A percentile compares a stretch with the other conserved stretches of the same genome.
phyloP scores from a whole-genome alignment of 2,888 invertebrate species.

The Torymus tubicola region DNA sequence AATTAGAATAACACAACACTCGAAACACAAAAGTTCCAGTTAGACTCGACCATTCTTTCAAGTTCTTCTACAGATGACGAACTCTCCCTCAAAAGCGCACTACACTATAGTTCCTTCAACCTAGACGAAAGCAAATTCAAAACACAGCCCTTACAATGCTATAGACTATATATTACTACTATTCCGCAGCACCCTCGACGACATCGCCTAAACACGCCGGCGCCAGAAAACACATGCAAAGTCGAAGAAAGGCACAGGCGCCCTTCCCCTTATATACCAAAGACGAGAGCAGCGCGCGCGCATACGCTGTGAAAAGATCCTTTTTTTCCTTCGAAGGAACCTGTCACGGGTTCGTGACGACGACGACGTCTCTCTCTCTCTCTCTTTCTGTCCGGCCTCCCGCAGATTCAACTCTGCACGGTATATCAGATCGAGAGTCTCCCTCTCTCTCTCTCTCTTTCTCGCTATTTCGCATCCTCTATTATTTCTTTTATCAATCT shows the following conservation, averaged over 20 bases:
- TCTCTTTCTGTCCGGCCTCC: no score
- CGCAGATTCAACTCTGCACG: conserved; percentile 32
- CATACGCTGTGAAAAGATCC: neutral
- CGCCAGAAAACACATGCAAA: conserved; percentile 12
- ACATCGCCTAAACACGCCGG: neutral
- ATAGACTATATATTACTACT: neutral
- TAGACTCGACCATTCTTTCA: no score
- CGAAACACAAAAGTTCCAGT: no score
- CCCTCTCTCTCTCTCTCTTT: conserved; percentile 66
- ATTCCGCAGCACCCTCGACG: neutral
- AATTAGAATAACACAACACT: no score
- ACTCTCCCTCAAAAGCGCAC: no score
- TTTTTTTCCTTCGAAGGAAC: neutral
- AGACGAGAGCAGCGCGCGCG: neutral
- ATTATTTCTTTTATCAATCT: conserved; percentile 77
- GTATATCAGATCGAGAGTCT: conserved; percentile 73
- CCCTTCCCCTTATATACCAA: conserved; percentile 7
- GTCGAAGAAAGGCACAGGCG: conserved; percentile 19
- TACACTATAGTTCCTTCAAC: neutral
- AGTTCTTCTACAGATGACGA: no score
- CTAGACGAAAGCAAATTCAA: neutral
- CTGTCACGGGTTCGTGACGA: no score
- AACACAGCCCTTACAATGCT: neutral
- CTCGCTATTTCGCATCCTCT: conserved; percentile 73
- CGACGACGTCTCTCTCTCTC: no score